These are phyloP conservation scores for Excalfactoria chinensis DNA, from an alignment of 2,113 vertebrate species.

Conservation along the genomic window DNA sequence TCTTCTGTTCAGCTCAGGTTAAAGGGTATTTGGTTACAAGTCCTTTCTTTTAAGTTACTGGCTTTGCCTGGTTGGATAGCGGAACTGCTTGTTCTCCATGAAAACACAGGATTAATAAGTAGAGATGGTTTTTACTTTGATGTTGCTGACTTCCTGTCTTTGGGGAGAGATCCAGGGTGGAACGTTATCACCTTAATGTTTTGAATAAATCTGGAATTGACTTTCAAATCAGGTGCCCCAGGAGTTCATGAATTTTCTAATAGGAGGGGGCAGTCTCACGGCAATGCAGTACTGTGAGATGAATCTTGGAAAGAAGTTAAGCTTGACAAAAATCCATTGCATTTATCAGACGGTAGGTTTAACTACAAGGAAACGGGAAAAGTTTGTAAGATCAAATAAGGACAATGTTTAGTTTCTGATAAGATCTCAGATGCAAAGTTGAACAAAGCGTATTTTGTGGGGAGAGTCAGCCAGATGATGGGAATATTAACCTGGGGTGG, in stretches of 20 bases:
- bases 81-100: background rate
- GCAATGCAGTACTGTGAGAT: background rate
- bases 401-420: background rate
- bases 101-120: background rate
- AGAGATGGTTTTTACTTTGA: background rate
- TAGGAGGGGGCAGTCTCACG: background rate
- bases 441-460: background rate
- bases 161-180: background rate
- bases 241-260: background rate
- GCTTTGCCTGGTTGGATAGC: background rate
- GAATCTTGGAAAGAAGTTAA: background rate
- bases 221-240: background rate
- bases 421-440: background rate
- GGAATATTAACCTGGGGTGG: background rate
- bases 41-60: fast-evolving
- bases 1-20: background rate
- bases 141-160: background rate
- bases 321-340: background rate
- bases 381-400: background rate
- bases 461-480: background rate
- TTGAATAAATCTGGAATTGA: background rate
- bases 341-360: background rate
- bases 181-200: background rate
- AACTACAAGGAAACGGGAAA: background rate
- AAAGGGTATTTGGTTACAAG: background rate